Base-by-base conservation (phyloP, 1,140 invertebrate species). In the Drosophila subpulchrella region DNA sequence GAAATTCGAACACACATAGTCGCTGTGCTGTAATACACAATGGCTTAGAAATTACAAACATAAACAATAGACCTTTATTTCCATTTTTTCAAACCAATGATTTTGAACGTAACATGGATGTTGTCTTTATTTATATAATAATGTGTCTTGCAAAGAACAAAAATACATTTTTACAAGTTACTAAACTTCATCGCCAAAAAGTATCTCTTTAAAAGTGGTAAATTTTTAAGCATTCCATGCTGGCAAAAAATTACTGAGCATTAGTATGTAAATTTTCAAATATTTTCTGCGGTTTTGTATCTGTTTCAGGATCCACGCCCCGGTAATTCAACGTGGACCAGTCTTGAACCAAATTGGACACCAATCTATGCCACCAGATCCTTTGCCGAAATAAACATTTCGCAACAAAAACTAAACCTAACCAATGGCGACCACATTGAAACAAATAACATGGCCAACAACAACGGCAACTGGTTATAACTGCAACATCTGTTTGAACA, bases 401-500 rank as follows among this genome's bases (percentile, higher is more conserved):
- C 12, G 12, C 46, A 63, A 36, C 59, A 75, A 62, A 71, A 84
- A 75, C 57, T 59, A 56, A 83, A 47, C 39, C 81, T 51, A 62
- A 56, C 62, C 67, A 72, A 62, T 80, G 55, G 55, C 58, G 60
- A 71, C 77, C 81, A 75, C 81, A 81, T 56, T 60, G 68, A 71
- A 81, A 68, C 76, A 80, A 66, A 73, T 73, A 85, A 77, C 73
- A 47, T 13, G 17, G 70, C 41, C 60, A 53, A 50, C 41, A 42
- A 58, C 57, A 48, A 51, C 24, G 61, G 38, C 62, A 55, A 62
- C 46, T 58, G 47, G 57, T 44, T 67, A 84, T 74, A 78, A 70
- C 38, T 74, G 82, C 74, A 78, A 66, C 82, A 85, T 86, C 82
- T 85, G 82, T 75, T 78, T 53, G 47, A 85, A 86, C 82, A 85